Percentiles rank a stretch among this genome's conserved stretches.
Conservation (phyloP, 2,888 invertebrate species). For the Agrotis exclamationis region DNA sequence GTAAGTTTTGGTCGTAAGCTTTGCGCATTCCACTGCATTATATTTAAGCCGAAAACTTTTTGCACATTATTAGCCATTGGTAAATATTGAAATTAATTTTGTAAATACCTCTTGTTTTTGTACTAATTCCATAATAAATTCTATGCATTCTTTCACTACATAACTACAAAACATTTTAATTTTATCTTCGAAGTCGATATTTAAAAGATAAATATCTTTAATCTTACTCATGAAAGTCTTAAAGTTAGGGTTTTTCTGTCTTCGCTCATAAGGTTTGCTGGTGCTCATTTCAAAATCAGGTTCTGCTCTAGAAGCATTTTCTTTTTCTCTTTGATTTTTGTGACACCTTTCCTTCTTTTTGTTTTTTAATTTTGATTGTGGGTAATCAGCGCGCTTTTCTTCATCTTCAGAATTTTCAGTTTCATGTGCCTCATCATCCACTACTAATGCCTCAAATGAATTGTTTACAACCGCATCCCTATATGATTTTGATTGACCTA, state of each 20-base stretch:
- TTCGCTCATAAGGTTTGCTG: background rate
- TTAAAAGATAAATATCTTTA: slow-evolving; percentile 1
- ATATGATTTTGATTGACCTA: background rate
- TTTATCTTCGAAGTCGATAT: background rate
- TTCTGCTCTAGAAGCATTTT: too few relatives aligned
- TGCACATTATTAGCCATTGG: background rate
- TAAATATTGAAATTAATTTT: background rate
- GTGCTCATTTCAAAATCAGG: too few relatives aligned
- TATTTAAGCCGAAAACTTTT: background rate
- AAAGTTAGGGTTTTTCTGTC: background rate
- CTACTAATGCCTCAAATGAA: background rate
- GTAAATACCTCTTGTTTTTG: background rate
- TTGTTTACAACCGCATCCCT: background rate
- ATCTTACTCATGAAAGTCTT: background rate
- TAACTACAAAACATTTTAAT: slow-evolving; percentile 2
- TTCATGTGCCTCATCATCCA: background rate
- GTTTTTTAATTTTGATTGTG: background rate
- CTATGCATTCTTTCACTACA: background rate
- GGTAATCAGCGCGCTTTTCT: background rate
- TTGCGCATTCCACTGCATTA: slow-evolving; percentile 1
- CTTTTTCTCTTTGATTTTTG: too few relatives aligned
- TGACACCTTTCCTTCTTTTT: background rate
- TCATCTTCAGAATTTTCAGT: background rate
- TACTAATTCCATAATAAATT: too few relatives aligned
- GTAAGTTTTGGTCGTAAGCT: background rate